Conservation (phyloP, 2,888 invertebrate genomes). For the Pyrrhia umbra region DNA sequence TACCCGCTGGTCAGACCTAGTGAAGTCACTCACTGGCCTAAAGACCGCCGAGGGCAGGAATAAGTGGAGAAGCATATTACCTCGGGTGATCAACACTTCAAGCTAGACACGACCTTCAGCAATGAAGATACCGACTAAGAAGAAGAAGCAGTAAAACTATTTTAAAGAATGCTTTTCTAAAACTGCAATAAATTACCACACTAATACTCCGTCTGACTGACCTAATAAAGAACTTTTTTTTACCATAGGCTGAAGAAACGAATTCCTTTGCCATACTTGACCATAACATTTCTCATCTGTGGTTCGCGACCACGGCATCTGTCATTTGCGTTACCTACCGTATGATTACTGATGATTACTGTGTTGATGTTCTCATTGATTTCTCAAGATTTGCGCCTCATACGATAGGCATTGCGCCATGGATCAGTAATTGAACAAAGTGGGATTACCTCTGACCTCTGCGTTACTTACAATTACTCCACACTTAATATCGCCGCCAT, state of each 20-base stretch:
- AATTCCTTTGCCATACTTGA: conserved; percentile 8
- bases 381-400: conserved; percentile 42
- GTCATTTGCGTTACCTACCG: conserved; percentile 15
- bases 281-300: conserved; percentile 22
- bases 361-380: conserved; percentile 27
- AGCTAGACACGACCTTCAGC: too few relatives aligned
- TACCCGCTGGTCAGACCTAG: too few relatives aligned
- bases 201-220: neutral
- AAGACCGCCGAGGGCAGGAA: too few relatives aligned
- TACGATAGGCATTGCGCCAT: conserved; percentile 37
- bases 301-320: conserved; percentile 24
- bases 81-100: too few relatives aligned
- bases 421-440: conserved; percentile 34
- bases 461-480: conserved; percentile 41
- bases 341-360: conserved; percentile 17
- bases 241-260: conserved; percentile 1
- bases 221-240: neutral
- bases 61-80: too few relatives aligned
- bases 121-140: too few relatives aligned
- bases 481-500: conserved; percentile 39
- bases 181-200: neutral
- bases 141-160: too few relatives aligned
- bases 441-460: conserved; percentile 42
- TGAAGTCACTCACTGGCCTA: too few relatives aligned
- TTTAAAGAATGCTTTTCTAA: too few relatives aligned